Conservation (phyloP, 1,140 invertebrate species). For the Bombus confusus region DNA sequence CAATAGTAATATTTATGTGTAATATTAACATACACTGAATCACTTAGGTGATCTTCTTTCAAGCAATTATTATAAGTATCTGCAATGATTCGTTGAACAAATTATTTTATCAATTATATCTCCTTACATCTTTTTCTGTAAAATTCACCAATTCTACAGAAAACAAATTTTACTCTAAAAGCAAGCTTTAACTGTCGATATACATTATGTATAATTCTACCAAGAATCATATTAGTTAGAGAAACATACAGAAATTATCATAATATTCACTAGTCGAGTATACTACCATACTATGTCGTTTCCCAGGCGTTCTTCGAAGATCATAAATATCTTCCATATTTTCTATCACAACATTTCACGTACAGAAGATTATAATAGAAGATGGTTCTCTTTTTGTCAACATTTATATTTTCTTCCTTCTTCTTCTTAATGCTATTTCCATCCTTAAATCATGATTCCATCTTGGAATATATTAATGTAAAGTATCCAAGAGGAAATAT, state of each 20-base stretch:
- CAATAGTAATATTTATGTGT: background rate
- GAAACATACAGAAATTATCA: background rate
- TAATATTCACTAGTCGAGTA: background rate
- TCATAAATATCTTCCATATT: background rate
- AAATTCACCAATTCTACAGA: background rate
- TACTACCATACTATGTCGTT: background rate
- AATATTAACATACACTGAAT: background rate
- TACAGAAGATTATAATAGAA: background rate
- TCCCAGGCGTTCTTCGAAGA: background rate
- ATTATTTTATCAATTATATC: background rate
- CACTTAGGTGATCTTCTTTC: slow-evolving; percentile 4
- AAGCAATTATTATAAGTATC: background rate
- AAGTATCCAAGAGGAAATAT: background rate
- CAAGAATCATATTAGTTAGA: background rate
- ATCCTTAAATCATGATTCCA: background rate
- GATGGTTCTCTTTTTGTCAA: background rate
- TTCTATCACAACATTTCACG: background rate
- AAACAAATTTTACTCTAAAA: background rate
- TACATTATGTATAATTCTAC: background rate
- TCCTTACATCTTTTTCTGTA: background rate
- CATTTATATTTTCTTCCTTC: background rate
- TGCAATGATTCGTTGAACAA: background rate
- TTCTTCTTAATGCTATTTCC: background rate
- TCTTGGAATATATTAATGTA: background rate
- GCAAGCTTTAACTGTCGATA: background rate